Conservation (phyloP, 2,888 invertebrate genomes). For the Drosophila robusta region DNA sequence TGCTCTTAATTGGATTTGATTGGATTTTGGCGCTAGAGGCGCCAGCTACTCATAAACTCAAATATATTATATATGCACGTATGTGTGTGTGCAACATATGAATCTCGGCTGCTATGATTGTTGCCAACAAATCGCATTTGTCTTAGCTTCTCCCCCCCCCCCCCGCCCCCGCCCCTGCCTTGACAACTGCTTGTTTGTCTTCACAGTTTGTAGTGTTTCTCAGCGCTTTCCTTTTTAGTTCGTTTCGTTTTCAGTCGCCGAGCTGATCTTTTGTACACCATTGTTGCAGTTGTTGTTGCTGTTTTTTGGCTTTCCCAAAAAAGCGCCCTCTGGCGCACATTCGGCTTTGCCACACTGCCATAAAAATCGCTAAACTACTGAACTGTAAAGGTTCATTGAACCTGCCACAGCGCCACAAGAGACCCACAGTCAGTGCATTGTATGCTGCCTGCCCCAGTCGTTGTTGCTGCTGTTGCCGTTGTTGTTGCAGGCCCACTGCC, state of each 20-base stretch:
- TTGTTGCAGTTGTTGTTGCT: constrained; percentile 51
- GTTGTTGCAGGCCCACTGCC: constrained; percentile 43
- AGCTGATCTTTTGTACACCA: constrained; percentile 55
- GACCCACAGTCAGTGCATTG: constrained; percentile 58
- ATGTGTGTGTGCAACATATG: constrained; percentile 21
- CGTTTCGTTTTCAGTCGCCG: constrained; percentile 23
- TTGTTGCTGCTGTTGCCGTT: constrained; percentile 24
- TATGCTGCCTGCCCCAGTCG: constrained; percentile 24
- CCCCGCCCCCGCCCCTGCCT: background rate
- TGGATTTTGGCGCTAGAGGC: constrained; percentile 67
- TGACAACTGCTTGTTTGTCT: background rate
- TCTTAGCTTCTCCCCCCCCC: background rate
- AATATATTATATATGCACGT: constrained; percentile 11
- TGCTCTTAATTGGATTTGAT: constrained; percentile 78
- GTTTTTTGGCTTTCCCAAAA: constrained; percentile 48
- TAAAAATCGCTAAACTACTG: constrained; percentile 81
- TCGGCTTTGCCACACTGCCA: constrained; percentile 64
- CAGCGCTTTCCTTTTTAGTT: constrained; percentile 64
- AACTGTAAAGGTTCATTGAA: constrained; percentile 82
- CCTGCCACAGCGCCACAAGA: constrained; percentile 67
- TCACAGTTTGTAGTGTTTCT: constrained; percentile 51
- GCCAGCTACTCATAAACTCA: constrained; percentile 61
- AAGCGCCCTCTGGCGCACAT: constrained; percentile 18
- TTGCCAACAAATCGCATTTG: constrained; percentile 68
- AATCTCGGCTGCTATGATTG: constrained; percentile 41